phyloP scores from a whole-genome alignment of 1,140 invertebrate genomes.

The Panagrolaimus sp. region DNA sequence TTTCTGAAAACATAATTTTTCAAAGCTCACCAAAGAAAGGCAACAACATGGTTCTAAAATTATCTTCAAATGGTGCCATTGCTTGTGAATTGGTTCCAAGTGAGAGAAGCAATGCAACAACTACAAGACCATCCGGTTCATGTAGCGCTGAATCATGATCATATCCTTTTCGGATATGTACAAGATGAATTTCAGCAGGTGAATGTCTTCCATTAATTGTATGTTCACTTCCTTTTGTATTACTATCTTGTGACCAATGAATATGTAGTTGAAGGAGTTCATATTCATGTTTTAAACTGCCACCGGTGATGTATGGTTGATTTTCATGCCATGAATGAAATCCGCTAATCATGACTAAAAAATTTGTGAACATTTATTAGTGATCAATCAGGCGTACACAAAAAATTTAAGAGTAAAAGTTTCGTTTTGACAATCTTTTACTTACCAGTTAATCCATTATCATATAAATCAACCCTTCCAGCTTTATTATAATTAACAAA shows the following conservation, averaged over 20 bases:
- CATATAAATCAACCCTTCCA: no score
- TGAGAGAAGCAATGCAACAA: constrained; percentile 39
- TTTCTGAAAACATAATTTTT: no score
- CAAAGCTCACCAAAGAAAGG: no score
- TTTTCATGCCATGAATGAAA: constrained; percentile 28
- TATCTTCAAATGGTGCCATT: neutral
- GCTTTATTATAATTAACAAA: no score
- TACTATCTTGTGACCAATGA: constrained; percentile 76
- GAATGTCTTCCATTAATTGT: constrained; percentile 68
- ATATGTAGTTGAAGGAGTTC: constrained; percentile 75
- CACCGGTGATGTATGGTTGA: constrained; percentile 61
- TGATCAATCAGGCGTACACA: no score
- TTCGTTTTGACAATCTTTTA: no score
- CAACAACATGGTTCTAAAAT: no score
- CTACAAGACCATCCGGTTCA: constrained; percentile 42
- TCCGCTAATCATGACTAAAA: constrained; percentile 32
- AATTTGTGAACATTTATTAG: no score
- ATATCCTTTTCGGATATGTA: constrained; percentile 34
- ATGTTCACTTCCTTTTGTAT: constrained; percentile 74
- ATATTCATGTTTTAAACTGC: constrained; percentile 68
- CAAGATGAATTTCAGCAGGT: constrained; percentile 49
- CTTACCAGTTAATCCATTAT: no score
- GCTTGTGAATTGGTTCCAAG: constrained; percentile 20
- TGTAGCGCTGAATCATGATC: constrained; percentile 25
- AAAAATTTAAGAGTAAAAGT: no score